Base-by-base conservation (phyloP, 2,888 invertebrate species). In the Harmothoe impar region DNA sequence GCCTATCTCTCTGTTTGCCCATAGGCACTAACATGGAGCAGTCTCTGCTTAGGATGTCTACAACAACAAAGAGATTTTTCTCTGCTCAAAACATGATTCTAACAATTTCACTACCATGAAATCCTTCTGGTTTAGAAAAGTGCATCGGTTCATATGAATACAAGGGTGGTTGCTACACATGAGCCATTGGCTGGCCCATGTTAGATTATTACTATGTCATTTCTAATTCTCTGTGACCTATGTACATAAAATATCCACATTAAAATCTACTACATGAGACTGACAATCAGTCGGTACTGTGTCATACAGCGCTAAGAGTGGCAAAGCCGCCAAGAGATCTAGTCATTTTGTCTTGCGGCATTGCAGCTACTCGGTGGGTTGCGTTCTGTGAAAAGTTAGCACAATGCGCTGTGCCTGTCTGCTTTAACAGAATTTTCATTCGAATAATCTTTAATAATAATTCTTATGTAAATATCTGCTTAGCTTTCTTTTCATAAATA, bases 401-500 rank as follows among this genome's bases (percentile, higher is more conserved):
- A 72, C 84, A 23, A 51, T 84, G 33, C 43, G 35, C n/a, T 51
- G 51, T 51, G 84, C 84, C 10, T 33, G 33, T 20, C 84, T 72
- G 51, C 84, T 15, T 35, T 84, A 84, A 52, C 86, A 86, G 86
- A 86, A 86, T 54, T 86, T 86, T 52, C 86, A 35, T 81, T 54
- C 0, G 54, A 86, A 86, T 54, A 86, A 86, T 86, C 86, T 29
- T 43, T 43, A 43, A 3, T 86, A 54, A 86, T 31, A 81, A 35
- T 81, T 81, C 56, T 84, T 84, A 84, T 84, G 86, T 86, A 86
- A 81, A 86, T 56, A 86, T 86, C 86, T 86, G 25, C 15, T 56
- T 54, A 86, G 86, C 54, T 33, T 54, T 7, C 54, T 86, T 29
- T 15, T 86, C 52, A 86, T 54, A 86, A 86, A 86, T 86, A 86